Percentiles rank a stretch among this genome's conserved stretches.
Conservation (phyloP, 2,797 vertebrate species). For the Tapera naevia region DNA sequence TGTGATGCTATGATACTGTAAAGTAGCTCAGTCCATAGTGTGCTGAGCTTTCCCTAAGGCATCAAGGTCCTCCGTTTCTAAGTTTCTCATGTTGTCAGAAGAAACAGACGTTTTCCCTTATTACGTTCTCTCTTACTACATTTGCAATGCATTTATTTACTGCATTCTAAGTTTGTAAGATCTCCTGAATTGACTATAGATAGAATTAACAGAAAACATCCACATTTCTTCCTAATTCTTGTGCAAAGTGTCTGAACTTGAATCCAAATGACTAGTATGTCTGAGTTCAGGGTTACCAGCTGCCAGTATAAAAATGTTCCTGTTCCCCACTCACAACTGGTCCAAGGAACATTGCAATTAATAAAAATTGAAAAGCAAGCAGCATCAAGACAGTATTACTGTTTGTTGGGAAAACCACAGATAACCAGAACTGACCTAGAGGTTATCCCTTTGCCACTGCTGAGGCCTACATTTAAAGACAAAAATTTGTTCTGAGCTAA, state of each 20-base stretch:
- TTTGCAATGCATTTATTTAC: neutral
- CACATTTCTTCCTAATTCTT: neutral
- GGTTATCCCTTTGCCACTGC: neutral
- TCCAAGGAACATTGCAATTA: neutral
- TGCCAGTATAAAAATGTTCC: neutral
- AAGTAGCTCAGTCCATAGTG: neutral
- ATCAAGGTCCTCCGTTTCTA: neutral
- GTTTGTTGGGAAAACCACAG: neutral
- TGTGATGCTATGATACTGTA: too few relatives aligned
- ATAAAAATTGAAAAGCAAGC: neutral
- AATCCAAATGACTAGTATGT: neutral
- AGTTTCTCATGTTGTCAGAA: neutral
- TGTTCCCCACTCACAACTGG: neutral
- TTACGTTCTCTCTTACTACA: neutral
- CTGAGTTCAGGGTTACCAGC: neutral
- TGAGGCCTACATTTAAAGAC: neutral
- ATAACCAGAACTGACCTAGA: neutral
- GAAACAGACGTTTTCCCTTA: neutral
- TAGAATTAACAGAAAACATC: neutral
- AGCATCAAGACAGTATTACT: neutral
- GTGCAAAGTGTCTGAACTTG: neutral
- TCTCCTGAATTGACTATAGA: neutral
- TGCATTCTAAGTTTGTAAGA: neutral
- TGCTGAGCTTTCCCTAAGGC: neutral
- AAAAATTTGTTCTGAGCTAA: slow-evolving; percentile 1